Conservation (phyloP, 2,113 vertebrate genomes). For the Telmatochromis sp. region DNA sequence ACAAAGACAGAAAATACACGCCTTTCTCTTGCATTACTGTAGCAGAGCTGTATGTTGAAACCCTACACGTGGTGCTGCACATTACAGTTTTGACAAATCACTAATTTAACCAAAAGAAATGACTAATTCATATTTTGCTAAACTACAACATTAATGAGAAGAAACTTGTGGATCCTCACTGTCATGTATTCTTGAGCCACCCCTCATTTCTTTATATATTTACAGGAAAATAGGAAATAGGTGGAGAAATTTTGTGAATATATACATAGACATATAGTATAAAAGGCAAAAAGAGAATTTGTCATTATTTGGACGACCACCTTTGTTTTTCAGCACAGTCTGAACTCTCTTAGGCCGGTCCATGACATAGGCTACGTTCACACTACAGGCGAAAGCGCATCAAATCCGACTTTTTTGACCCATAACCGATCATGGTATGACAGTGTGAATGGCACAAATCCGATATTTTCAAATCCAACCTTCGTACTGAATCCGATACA, state of each 20-base stretch:
- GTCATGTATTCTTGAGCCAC: neutral
- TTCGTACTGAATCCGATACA: rapidly evolving
- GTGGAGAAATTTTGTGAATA: neutral
- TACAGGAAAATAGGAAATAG: neutral
- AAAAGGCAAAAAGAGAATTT: neutral
- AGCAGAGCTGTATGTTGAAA: neutral
- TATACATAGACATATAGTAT: neutral
- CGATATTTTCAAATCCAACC: neutral
- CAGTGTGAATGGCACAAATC: rapidly evolving
- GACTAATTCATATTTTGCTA: neutral
- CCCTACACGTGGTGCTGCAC: neutral
- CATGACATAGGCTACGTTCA: neutral
- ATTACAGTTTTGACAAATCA: neutral
- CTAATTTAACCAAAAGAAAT: neutral
- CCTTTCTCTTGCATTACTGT: neutral
- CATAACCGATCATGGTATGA: rapidly evolving
- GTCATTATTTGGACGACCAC: neutral
- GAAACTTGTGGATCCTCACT: neutral
- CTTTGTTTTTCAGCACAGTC: neutral
- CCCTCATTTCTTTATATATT: neutral
- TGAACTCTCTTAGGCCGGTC: neutral
- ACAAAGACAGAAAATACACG: neutral
- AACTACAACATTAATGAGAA: neutral
- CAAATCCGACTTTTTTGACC: neutral
- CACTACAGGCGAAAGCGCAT: neutral